A percentile compares a stretch with the other conserved stretches of the same genome.
phyloP scores from a whole-genome alignment of 2,113 vertebrate genomes.

The Salvator merianae region DNA sequence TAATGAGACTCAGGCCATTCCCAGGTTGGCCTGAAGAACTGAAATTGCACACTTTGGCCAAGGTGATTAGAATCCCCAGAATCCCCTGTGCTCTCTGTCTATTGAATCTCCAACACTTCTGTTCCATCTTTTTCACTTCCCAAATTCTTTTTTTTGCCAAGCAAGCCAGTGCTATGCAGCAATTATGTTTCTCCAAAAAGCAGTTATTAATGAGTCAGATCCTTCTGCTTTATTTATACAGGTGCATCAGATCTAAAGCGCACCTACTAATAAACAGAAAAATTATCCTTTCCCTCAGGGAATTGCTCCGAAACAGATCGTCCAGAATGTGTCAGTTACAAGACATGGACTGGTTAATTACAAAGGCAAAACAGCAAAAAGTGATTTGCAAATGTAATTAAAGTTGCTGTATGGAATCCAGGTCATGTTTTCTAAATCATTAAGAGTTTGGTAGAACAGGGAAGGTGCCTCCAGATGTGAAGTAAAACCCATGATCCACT shows the following conservation, averaged over 20 bases:
- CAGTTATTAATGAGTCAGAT: not conserved
- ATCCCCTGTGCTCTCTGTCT: no score
- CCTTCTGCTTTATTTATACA: conserved; percentile 10
- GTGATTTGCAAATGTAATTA: no score
- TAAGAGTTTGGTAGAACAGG: no score
- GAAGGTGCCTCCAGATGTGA: no score
- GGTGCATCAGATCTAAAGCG: conserved; percentile 4
- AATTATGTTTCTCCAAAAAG: not conserved
- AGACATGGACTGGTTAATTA: not conserved
- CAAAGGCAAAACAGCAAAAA: not conserved
- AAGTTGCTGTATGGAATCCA: no score
- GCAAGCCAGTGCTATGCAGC: not conserved
- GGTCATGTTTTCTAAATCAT: no score
- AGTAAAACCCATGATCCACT: no score
- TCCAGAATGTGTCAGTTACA: not conserved
- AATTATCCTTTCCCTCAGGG: conserved; percentile 3
- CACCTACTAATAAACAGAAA: not conserved
- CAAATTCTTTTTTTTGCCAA: not conserved
- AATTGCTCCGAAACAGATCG: not conserved
- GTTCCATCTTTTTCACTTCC: not conserved
- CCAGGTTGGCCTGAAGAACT: no score
- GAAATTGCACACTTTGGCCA: no score
- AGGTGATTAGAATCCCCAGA: no score
- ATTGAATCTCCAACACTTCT: not conserved
- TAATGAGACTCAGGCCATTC: no score